phyloP scores from a whole-genome alignment of 2,113 vertebrate species.

The Prinia subflava region DNA sequence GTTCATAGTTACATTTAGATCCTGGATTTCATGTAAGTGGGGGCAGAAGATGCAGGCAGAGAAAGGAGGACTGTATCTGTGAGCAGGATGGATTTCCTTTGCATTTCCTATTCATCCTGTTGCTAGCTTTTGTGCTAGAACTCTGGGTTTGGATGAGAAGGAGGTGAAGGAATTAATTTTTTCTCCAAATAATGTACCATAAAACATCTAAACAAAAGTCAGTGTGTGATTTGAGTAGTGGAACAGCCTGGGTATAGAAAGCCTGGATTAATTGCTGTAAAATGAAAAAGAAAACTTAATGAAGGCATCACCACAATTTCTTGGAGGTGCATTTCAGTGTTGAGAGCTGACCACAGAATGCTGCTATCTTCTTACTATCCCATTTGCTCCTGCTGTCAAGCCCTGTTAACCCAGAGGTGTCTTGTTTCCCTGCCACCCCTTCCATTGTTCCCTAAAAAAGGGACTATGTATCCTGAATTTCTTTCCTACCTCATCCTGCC shows the following conservation, averaged over 20 bases:
- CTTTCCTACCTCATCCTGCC: neutral
- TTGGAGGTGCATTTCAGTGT: neutral
- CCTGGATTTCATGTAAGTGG: neutral
- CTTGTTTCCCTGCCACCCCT: neutral
- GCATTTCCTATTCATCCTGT: neutral
- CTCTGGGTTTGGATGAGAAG: neutral
- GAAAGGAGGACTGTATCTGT: neutral
- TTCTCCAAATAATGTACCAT: neutral
- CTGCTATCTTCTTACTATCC: neutral
- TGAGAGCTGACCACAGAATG: neutral
- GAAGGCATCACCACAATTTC: neutral
- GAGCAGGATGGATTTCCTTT: neutral
- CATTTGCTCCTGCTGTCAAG: neutral
- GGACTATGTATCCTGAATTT: neutral
- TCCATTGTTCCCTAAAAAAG: neutral
- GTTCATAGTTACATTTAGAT: neutral
- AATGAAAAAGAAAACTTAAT: neutral
- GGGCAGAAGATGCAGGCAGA: neutral
- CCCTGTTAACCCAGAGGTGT: neutral
- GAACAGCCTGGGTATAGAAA: neutral
- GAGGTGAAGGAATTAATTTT: neutral
- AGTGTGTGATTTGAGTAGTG: neutral
- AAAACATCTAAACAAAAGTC: neutral
- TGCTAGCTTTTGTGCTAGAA: neutral
- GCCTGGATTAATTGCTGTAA: neutral